These are phyloP conservation scores for Aselliscus stoliczkanus DNA, from an alignment of 2,797 vertebrate species.

Conservation along the genomic window DNA sequence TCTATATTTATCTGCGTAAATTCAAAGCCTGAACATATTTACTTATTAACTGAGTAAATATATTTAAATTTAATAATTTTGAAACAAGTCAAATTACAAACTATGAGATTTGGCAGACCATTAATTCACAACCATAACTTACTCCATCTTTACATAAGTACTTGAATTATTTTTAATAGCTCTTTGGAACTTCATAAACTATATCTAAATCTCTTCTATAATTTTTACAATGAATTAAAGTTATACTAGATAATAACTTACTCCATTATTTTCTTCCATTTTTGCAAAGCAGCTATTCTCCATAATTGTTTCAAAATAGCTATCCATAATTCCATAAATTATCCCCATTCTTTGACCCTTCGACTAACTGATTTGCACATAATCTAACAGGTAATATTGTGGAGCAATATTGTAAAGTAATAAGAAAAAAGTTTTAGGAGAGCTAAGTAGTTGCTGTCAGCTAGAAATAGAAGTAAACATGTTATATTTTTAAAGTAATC, in stretches of 20 bases:
- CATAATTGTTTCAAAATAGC: constrained; percentile 5
- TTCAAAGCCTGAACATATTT: constrained; percentile 9
- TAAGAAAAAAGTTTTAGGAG: not conserved
- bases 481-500: not conserved
- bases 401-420: not conserved
- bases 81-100: constrained; percentile 44
- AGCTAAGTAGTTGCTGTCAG: not conserved
- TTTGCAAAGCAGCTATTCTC: not conserved
- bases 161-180: not conserved
- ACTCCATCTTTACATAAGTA: not conserved
- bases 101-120: not conserved
- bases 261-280: not conserved
- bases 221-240: constrained; percentile 17
- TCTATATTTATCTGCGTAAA: not conserved
- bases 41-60: not conserved
- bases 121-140: not conserved
- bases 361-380: not conserved
- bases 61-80: constrained; percentile 36
- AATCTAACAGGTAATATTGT: not conserved
- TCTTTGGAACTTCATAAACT: constrained; percentile 4
- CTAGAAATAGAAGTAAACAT: constrained; percentile 4
- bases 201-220: not conserved
- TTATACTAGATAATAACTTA: constrained; percentile 3
- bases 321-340: not conserved
- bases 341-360: not conserved